Percentiles rank a stretch among this genome's conserved stretches.
phyloP scores from a whole-genome alignment of 2,797 vertebrate species.

The Silurus lanzhouensis region DNA sequence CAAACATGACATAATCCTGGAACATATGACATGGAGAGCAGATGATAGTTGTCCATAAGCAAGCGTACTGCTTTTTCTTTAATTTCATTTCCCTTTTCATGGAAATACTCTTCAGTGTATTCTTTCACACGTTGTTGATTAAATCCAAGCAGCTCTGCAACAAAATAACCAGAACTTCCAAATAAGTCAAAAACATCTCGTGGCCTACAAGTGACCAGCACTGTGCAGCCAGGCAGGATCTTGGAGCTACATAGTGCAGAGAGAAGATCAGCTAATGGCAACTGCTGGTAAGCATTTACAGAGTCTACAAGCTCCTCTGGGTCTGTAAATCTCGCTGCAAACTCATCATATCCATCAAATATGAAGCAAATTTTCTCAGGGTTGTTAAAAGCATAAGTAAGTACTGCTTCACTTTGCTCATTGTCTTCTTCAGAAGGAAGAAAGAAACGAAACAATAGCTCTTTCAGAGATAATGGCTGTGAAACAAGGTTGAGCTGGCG shows the following conservation, averaged over 20 bases:
- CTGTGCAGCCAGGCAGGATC: conserved; percentile 82
- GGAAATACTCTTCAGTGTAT: conserved; percentile 79
- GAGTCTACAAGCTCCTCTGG: background rate
- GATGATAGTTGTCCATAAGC: conserved; percentile 69
- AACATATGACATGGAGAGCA: conserved; percentile 80
- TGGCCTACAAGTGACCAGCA: conserved; percentile 83
- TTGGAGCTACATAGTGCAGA: conserved; percentile 75
- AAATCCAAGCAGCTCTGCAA: conserved; percentile 82
- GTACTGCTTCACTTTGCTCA: conserved; percentile 67
- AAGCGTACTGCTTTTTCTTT: conserved; percentile 69
- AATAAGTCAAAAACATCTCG: conserved; percentile 74
- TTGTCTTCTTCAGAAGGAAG: conserved; percentile 64
- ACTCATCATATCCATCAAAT: conserved; percentile 92
- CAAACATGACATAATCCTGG: conserved; percentile 84
- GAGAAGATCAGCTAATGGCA: conserved; percentile 76
- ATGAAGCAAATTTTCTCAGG: conserved; percentile 78
- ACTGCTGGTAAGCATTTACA: conserved; percentile 41
- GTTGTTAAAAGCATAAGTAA: conserved; percentile 78
- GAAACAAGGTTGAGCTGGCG: conserved; percentile 82
- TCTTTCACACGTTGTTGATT: conserved; percentile 73
- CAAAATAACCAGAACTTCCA: conserved; percentile 62
- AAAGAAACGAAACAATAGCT: conserved; percentile 83
- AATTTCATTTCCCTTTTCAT: conserved; percentile 51
- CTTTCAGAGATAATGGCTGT: conserved; percentile 72
- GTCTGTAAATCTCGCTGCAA: conserved; percentile 62